Evolutionary conservation across 1,140 invertebrate genomes (phyloP).

Genomic region (Wiebesia pumilae): DNA sequence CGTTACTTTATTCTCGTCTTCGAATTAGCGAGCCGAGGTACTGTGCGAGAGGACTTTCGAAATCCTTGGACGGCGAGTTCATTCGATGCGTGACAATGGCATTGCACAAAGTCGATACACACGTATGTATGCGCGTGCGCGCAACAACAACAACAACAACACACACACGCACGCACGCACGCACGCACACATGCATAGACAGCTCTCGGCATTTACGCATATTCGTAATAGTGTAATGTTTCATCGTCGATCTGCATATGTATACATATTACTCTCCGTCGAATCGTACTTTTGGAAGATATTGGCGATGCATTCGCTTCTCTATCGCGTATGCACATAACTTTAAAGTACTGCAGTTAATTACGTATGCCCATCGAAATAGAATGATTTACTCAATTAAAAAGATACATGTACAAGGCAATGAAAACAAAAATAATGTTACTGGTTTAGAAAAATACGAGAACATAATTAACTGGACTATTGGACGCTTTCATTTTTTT

Average conservation of each 20-base stretch:
- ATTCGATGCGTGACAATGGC: neutral
- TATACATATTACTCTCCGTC: too few relatives aligned
- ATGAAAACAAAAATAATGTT: neutral
- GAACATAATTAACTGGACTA: too few relatives aligned
- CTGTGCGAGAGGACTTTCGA: constrained; percentile 30
- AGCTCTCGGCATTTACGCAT: too few relatives aligned
- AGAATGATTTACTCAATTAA: neutral
- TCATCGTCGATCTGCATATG: too few relatives aligned
- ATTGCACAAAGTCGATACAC: neutral
- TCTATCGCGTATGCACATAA: neutral
- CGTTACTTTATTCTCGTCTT: constrained; percentile 11
- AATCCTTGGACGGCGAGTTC: neutral
- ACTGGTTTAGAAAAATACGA: neutral
- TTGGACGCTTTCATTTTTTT: too few relatives aligned
- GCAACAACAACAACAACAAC: too few relatives aligned
- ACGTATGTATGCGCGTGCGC: too few relatives aligned
- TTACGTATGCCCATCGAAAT: neutral
- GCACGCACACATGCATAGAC: too few relatives aligned
- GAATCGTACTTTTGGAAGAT: neutral
- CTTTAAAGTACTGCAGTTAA: neutral
- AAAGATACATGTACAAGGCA: neutral
- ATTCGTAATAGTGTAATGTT: too few relatives aligned
- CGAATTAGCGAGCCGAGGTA: neutral
- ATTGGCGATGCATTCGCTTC: neutral
- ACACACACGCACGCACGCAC: neutral